These are phyloP conservation scores for Montipora capricornis DNA, from an alignment of 64 coral and sea anemone genomes.

Conservation along the genomic window DNA sequence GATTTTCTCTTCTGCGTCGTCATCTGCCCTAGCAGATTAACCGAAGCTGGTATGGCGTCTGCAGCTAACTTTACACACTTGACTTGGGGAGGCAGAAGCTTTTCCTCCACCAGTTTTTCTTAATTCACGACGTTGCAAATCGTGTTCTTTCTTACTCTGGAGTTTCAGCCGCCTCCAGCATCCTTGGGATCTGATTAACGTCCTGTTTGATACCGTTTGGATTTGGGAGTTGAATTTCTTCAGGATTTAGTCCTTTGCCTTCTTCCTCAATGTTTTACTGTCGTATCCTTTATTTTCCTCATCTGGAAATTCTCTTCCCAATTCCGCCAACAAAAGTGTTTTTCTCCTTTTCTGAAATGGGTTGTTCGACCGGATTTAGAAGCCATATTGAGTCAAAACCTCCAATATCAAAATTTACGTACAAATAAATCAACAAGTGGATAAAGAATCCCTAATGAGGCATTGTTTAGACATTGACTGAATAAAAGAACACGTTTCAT, in stretches of 20 bases:
- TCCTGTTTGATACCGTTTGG: slow-evolving; percentile 3
- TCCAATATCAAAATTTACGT: background rate
- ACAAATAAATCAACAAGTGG: background rate
- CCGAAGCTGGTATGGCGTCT: no score
- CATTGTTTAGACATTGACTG: background rate
- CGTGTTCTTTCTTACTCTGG: background rate
- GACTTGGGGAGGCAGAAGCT: background rate
- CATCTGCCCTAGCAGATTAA: no score
- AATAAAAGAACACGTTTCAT: background rate
- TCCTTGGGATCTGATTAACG: background rate
- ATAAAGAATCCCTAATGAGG: background rate
- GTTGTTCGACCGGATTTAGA: background rate
- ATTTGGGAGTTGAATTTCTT: background rate
- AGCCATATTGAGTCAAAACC: background rate
- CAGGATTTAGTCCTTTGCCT: no score
- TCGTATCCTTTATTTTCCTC: slow-evolving; percentile 12
- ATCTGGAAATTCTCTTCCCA: background rate
- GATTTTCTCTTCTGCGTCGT: no score
- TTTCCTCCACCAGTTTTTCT: background rate
- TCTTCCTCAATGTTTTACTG: background rate
- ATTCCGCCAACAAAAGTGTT: background rate
- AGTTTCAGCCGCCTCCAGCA: background rate
- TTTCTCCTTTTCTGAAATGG: background rate
- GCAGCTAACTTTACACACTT: no score
- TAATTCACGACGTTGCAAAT: background rate